Evolutionary conservation across 2,888 invertebrate genomes (phyloP), one percentile per base, ranked within the genome.

Genomic region (Pseudanteris insignis): DNA sequence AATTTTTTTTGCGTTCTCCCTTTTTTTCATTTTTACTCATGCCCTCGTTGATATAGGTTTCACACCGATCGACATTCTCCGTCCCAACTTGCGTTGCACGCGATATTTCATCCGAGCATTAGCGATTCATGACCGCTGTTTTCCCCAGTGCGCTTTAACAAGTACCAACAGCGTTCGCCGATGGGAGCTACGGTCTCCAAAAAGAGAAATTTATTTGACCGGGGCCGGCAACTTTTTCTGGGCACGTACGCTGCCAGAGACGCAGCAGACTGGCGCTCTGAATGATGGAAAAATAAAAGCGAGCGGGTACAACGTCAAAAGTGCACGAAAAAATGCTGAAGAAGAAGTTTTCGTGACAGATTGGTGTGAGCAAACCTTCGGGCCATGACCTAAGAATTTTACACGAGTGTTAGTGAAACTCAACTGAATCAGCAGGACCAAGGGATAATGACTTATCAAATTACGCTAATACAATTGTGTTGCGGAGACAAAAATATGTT

Each of bases 121-220:
- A 53, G 59, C 59, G 59, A 55, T 61, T 50, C 61, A 55, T 61
- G 55, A 55, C 61, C 40, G 40, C 41, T 61, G 55, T 55, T 55
- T 61, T 61, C 61, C 50, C 50, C 10, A 15, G 50, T 46, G 55
- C 55, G 24, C 61, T 50, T 61, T 61, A 61, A 61, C 61, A 61
- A 61, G 46, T 55, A 46, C 34, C 53, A 12, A 28, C 29, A 33
- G 48, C 34, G 30, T 10, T 51, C 12, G 38, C 44, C 50, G 55
- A 61, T 48, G 50, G 44, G 34, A 55, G 55, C 54, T 54, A 48
- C 48, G 38, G 61, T 61, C 61, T 48, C 40, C 50, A 43, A 61
- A 54, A 61, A 50, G 61, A 55, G 54, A 61, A 61, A 61, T 61
- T 61, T 54, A 61, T 61, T 61, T 50, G 24, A n/a, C n/a, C n/a